These are phyloP conservation scores for Drosophila persimilis DNA, from an alignment of 1,140 invertebrate species.

Conservation along the genomic window DNA sequence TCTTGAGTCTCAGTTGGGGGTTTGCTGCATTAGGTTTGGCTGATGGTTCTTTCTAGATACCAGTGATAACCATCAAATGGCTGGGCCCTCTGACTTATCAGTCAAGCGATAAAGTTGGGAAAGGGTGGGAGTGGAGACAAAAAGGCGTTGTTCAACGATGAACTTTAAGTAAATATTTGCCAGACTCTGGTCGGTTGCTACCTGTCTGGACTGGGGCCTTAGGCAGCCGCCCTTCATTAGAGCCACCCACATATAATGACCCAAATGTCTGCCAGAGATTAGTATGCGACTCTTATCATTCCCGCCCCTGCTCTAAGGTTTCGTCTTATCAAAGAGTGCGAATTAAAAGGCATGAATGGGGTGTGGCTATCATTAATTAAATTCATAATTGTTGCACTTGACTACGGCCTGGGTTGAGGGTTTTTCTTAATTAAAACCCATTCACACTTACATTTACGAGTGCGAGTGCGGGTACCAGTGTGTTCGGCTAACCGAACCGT, in stretches of 20 bases:
- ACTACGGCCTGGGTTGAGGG: slow-evolving; percentile 23
- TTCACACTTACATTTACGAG: slow-evolving; percentile 42
- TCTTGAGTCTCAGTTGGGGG: slow-evolving; percentile 18
- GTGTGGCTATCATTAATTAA: slow-evolving; percentile 40
- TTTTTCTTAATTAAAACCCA: slow-evolving; percentile 57
- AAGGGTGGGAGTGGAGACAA: slow-evolving; percentile 8
- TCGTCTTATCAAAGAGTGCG: slow-evolving; percentile 26
- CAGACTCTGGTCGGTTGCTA: slow-evolving; percentile 31
- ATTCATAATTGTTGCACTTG: slow-evolving; percentile 43
- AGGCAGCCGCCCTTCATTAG: slow-evolving; percentile 46
- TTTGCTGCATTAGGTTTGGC: slow-evolving; percentile 32
- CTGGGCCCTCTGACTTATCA: slow-evolving; percentile 29
- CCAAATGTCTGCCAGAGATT: slow-evolving; percentile 54
- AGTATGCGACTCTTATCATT: slow-evolving; percentile 12
- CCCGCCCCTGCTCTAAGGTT: slow-evolving; percentile 3
- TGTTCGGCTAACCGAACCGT: slow-evolving; percentile 54
- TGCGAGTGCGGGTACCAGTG: neutral
- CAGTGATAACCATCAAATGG: slow-evolving; percentile 11
- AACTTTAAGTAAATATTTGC: slow-evolving; percentile 43
- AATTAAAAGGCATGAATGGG: slow-evolving; percentile 24
- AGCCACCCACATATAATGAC: slow-evolving; percentile 36
- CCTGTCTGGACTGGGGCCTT: slow-evolving; percentile 24
- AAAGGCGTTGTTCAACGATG: neutral
- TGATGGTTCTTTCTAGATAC: slow-evolving; percentile 39
- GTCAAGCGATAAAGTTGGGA: slow-evolving; percentile 22